Evolutionary conservation across 2,888 invertebrate genomes (phyloP), one percentile per base, ranked within the genome.

Genomic region (Podotricha telesiphe): DNA sequence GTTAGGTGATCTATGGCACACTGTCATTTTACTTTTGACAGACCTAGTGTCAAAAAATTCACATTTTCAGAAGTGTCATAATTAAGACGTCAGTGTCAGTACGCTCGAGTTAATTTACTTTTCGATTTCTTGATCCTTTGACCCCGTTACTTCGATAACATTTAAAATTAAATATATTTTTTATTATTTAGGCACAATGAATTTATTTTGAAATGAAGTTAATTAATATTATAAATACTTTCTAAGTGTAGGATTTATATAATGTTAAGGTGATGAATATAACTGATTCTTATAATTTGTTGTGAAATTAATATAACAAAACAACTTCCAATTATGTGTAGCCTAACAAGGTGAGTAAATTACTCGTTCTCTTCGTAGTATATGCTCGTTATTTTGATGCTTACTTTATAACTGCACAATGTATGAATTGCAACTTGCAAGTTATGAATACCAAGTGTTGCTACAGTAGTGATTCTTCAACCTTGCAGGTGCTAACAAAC

Each of bases 111-210:
- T 48, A 56, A 65, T 56, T 42, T 51, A 64, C 47, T 67, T 67
- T 73, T 67, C 53, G 64, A 59, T 69, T 68, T 73, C 58, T 55
- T 74, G 70, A 68, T 71, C 74, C 65, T 72, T 73, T 74, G 74
- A 74, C 74, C 73, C 61, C 65, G 40, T 69, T 71, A 67, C 56
- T 70, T 69, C 65, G n/a, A n/a, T n/a, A n/a, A n/a, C n/a, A 67
- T 64, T 28, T 48, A 34, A 66, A 66, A 50, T 28, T 37, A 11
- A n/a, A 64, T 53, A 56, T 28, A 4, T 51, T n/a, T 45, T 64
- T 4, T 65, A 66, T 65, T 73, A 75, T 75, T n/a, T 22, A n/a
- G n/a, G 17, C n/a, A 59, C 7, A 28, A 45, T 20, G n/a, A 11
- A n/a, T n/a, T 22, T 22, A 59, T 59, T 59, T 22, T 11, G 3